A percentile compares a stretch with the other conserved stretches of the same genome.
Evolutionary conservation across 2,113 vertebrate species (phyloP).

Genomic region (Mastomys natalensis): DNA sequence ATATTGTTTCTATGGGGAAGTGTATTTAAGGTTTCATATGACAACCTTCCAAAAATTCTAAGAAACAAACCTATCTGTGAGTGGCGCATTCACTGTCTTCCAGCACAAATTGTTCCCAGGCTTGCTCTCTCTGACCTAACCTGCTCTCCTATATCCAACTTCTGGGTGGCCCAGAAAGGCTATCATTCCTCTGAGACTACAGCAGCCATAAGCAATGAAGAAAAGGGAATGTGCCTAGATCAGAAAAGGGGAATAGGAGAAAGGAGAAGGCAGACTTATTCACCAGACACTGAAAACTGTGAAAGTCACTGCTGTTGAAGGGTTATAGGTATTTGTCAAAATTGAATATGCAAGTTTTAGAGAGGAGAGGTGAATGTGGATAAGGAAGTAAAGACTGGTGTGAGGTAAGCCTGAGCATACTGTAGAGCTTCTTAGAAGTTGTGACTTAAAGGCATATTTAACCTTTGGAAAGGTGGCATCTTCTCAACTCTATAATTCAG

Average conservation of each 20-base stretch:
- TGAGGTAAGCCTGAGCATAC: not conserved
- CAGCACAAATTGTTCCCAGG: conserved; percentile 65
- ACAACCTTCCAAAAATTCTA: conserved; percentile 54
- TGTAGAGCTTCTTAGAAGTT: conserved; percentile 7
- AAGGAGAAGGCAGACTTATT: not conserved
- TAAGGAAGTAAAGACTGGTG: not conserved
- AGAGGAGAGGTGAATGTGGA: not conserved
- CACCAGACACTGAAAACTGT: not conserved
- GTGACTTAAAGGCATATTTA: conserved; percentile 40
- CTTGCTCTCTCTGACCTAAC: conserved; percentile 53
- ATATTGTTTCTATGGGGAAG: conserved; percentile 48
- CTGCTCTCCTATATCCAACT: conserved; percentile 74
- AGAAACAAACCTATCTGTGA: conserved; percentile 70
- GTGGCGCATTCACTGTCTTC: conserved; percentile 50
- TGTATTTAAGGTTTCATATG: conserved; percentile 20
- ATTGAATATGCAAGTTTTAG: not conserved
- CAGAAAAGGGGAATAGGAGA: not conserved
- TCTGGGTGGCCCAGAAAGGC: conserved; percentile 71
- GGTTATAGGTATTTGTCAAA: not conserved
- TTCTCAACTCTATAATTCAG: conserved; percentile 44
- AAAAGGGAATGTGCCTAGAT: conserved; percentile 44
- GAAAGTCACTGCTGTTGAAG: not conserved
- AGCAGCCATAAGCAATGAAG: conserved; percentile 53
- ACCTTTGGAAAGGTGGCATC: not conserved
- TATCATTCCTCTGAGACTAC: conserved; percentile 57